A percentile compares a stretch with the other conserved stretches of the same genome.
phyloP scores from a whole-genome alignment of 64 coral and sea anemone genomes.

The Cladopsammia gracilis region DNA sequence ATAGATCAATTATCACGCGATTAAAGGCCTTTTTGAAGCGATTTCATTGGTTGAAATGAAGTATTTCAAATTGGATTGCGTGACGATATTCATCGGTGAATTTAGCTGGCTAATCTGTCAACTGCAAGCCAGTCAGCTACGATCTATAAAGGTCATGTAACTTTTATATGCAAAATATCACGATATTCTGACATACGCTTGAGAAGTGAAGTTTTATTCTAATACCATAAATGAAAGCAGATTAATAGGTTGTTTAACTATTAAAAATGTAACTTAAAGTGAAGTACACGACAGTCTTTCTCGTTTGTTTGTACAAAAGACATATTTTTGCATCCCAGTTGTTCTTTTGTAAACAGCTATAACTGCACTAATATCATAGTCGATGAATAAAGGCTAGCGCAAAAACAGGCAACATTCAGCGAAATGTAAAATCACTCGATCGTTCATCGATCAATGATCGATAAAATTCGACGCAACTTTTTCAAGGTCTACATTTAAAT shows the following conservation, averaged over 20 bases:
- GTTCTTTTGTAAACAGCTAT: not conserved
- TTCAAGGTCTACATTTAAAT: not conserved
- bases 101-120: slow-evolving; percentile 5
- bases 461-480: not conserved
- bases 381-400: not conserved
- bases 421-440: not conserved
- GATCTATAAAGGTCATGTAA: not conserved
- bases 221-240: not conserved
- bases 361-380: not conserved
- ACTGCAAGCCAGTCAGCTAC: not conserved
- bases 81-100: slow-evolving; percentile 1
- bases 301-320: slow-evolving; percentile 24
- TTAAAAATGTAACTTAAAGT: not conserved
- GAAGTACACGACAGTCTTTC: not conserved
- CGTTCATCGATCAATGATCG: not conserved
- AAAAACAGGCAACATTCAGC: not conserved
- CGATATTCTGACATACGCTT: not conserved
- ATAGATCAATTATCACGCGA: not conserved
- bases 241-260: not conserved
- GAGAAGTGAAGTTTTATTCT: not conserved
- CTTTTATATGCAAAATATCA: not conserved
- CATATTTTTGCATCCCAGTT: slow-evolving; percentile 10
- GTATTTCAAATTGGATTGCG: not conserved
- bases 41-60: not conserved
- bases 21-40: not conserved